Base-by-base conservation (phyloP, 2,797 vertebrate species). In the Naso thynnoides region DNA sequence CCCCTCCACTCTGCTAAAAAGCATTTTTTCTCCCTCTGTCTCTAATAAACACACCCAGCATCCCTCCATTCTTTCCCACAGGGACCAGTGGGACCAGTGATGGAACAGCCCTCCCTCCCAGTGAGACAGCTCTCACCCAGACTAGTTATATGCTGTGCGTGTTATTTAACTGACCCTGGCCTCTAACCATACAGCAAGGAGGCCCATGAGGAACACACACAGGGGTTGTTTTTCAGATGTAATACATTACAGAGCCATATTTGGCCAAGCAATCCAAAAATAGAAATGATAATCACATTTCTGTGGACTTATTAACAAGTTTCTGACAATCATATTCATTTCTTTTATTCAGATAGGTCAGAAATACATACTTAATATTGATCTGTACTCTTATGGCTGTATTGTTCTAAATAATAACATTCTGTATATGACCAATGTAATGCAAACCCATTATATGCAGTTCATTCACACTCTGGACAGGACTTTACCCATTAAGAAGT, bases 11-110 rank as follows among this genome's bases (percentile, higher is more conserved):
- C 33, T 10, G 57, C 61, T 41, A 24, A 66, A n/a, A 67, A 58
- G 62, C 54, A 59, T 82, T 70, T 58, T 55, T 61, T 59, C 70
- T 70, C 70, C 63, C 60, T 83, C 75, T 81, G 61, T 82, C 72
- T 87, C 75, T 77, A 80, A 87, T 89, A 90, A 88, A 87, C 78
- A 86, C 73, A 77, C 78, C 70, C 79, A 82, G 81, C 82, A 85
- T 81, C 86, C 71, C 70, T 84, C 68, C 73, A 55, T 54, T 78
- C 52, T 50, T 80, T 61, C 72, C 73, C 64, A 85, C 84, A 69
- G 81, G 78, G 81, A 71, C 73, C 79, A 65, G 85, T 88, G 81
- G 78, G 81, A 71, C 73, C 79, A 65, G 85, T 88, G 86, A 86
- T 85, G 70, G 86, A 89, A 75, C 74, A 71, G 69, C 64, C 53